phyloP scores from a whole-genome alignment of 2,113 vertebrate genomes.

The Pteruthius melanotis region DNA sequence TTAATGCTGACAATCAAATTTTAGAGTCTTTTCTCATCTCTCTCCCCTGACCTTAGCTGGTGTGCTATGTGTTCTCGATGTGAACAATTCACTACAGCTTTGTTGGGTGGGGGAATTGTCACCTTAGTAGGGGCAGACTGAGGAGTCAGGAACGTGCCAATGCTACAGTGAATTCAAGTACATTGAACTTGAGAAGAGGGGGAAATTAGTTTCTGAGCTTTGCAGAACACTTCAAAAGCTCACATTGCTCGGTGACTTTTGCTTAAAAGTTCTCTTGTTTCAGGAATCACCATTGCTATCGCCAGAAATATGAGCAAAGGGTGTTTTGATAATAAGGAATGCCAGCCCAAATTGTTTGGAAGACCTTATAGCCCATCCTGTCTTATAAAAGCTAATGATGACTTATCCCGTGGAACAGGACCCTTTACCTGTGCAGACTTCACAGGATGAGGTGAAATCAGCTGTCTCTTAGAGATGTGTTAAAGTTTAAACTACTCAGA shows the following conservation, averaged over 20 bases:
- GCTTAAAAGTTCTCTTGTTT: background rate
- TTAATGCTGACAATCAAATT: background rate
- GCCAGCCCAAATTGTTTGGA: background rate
- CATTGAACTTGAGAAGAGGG: background rate
- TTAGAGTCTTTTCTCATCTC: background rate
- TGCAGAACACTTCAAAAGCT: background rate
- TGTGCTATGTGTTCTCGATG: accelerated
- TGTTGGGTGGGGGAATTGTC: background rate
- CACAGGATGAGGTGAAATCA: background rate
- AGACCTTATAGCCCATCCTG: background rate
- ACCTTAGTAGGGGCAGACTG: background rate
- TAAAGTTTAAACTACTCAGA: background rate
- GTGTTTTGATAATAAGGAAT: background rate
- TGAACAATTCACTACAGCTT: background rate
- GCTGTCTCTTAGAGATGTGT: background rate
- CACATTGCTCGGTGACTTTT: background rate
- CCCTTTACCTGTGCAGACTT: background rate
- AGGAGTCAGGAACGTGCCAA: background rate
- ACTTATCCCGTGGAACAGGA: background rate
- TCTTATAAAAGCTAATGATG: background rate
- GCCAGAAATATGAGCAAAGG: background rate
- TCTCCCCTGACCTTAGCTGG: background rate
- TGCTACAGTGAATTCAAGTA: background rate
- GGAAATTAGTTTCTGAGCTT: background rate
- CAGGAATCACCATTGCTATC: background rate